Conservation (phyloP, 2,888 invertebrate species). For the Lathronympha strigana region DNA sequence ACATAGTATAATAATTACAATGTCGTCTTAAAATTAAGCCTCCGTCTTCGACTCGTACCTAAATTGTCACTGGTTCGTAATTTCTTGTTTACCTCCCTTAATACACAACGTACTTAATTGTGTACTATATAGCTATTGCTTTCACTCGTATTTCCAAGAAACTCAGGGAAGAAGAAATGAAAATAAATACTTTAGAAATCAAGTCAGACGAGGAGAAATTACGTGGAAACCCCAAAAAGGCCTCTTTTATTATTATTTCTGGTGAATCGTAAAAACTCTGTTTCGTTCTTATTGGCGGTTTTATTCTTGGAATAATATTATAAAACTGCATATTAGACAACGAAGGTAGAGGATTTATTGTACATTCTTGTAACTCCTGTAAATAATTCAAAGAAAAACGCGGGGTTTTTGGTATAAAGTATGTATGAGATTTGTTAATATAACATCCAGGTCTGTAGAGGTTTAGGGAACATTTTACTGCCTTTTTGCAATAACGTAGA, state of each 20-base stretch:
- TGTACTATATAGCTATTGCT: too few species aligned
- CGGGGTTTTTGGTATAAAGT: slow-evolving; percentile 1
- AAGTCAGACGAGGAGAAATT: slow-evolving; percentile 15
- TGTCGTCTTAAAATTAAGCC: too few species aligned
- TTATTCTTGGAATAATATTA: slow-evolving; percentile 24
- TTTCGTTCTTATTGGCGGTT: slow-evolving; percentile 26
- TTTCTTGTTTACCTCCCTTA: background rate
- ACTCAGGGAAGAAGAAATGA: background rate
- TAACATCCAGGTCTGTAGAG: background rate
- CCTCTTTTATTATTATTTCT: slow-evolving; percentile 24
- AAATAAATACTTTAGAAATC: slow-evolving; percentile 18
- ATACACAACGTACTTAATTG: too few species aligned
- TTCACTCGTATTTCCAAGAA: too few species aligned
- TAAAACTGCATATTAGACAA: slow-evolving; percentile 24
- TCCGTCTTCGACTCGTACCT: too few species aligned
- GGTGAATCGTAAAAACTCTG: slow-evolving; percentile 30
- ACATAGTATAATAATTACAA: too few species aligned
- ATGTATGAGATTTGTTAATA: slow-evolving; percentile 7
- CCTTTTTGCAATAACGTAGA: background rate
- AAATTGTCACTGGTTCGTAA: too few species aligned
- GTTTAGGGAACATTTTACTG: background rate
- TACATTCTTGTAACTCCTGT: background rate
- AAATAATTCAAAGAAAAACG: slow-evolving; percentile 1
- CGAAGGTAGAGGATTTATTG: slow-evolving; percentile 15
- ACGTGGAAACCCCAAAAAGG: slow-evolving; percentile 6